Evolutionary conservation across 2,113 vertebrate genomes (phyloP), one percentile per base, ranked within the genome.

Genomic region (Xiphorhynchus elegans): DNA sequence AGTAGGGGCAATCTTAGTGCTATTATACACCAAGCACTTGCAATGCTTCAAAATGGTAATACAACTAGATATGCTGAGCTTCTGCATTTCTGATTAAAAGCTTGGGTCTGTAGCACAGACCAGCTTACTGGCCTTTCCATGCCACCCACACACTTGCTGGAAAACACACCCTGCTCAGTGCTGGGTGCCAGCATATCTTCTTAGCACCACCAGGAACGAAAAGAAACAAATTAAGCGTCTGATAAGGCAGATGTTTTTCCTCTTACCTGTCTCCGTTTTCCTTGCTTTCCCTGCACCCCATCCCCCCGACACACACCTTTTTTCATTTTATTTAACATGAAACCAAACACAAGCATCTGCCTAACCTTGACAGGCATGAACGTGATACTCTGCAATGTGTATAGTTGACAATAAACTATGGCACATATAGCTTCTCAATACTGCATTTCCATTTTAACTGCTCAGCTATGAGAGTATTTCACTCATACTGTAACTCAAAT

Each of bases 401-500:
- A 77, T 37, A 96, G 88, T 31, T 69, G 62, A 70, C 80, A 87
- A 96, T 96, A 97, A 97, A 97, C 68, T 90, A 93, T 55, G 63
- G 69, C 62, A 81, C 50, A 87, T 58, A 75, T 2, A 95, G 72
- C 78, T 95, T 84, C 73, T 85, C 89, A 90, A 81, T 49, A 56
- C 49, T 67, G 66, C 70, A 92, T 96, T 94, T 95, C 95, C 93
- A 96, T 97, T 95, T 96, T 93, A 96, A 95, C 91, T 94, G 89
- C 93, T 93, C 67, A 49, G 85, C 92, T 96, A 81, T 46, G 55
- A 92, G 76, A 97, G 85, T 79, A 95, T 96, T 96, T 96, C 95
- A 91, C 73, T 97, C 89, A 95, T 56, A 93, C 23, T 58, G 84
- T 93, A 96, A 94, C 96, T 93, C 87, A 94, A 97, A 97, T 93